phyloP scores from a whole-genome alignment of 2,797 vertebrate species.

The Perodicticus potto region DNA sequence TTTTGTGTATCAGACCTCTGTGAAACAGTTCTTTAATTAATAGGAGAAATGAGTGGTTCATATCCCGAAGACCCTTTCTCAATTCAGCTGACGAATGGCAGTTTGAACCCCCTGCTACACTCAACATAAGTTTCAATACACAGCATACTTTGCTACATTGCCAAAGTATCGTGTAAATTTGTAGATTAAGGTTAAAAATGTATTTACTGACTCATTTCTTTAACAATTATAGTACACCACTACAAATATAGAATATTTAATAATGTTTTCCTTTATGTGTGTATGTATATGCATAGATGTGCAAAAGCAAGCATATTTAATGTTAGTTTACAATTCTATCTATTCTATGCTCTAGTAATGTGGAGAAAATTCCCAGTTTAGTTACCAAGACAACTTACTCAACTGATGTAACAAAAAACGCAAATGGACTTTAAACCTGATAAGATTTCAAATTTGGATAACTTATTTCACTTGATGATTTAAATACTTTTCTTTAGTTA shows the following conservation, averaged over 20 bases:
- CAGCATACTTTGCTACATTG: background rate
- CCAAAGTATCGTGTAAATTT: background rate
- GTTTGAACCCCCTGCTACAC: background rate
- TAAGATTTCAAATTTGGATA: conserved; percentile 20
- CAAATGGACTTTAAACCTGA: conserved; percentile 56
- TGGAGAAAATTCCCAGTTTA: background rate
- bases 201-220: background rate
- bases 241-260: background rate
- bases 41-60: background rate
- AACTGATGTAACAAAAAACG: conserved; percentile 16
- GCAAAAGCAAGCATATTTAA: background rate
- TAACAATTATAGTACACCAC: background rate
- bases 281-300: background rate
- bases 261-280: background rate
- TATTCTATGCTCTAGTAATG: background rate
- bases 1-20: background rate
- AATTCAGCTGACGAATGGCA: background rate
- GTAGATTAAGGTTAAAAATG: background rate
- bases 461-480: conserved; percentile 55
- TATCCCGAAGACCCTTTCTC: background rate
- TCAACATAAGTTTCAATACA: background rate
- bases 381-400: conserved; percentile 57
- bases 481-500: background rate
- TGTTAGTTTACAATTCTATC: background rate
- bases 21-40: background rate